A percentile compares a stretch with the other conserved stretches of the same genome.
Conservation (phyloP, 2,888 invertebrate genomes). For the Hyalella azteca region DNA sequence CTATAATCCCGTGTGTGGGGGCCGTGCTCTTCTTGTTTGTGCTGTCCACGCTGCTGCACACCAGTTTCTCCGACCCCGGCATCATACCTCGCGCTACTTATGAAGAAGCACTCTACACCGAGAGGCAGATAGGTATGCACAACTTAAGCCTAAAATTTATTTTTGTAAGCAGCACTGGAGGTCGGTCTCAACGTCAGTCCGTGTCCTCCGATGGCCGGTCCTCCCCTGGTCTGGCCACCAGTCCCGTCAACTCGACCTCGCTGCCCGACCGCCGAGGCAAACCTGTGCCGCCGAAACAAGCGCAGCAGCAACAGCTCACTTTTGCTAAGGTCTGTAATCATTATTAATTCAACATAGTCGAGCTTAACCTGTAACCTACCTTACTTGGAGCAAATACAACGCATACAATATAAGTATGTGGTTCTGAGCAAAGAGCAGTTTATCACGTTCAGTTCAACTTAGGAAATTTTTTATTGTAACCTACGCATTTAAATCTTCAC, state of each 20-base stretch:
- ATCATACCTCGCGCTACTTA: constrained; percentile 85
- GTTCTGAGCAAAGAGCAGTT: no score
- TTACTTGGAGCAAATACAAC: no score
- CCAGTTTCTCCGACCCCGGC: constrained; percentile 91
- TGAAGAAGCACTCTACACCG: constrained; percentile 87
- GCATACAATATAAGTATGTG: no score
- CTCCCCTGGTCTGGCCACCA: constrained; percentile 11
- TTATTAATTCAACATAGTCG: no score
- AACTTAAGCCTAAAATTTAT: no score
- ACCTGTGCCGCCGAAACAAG: background rate
- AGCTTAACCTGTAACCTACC: no score
- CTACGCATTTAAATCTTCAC: no score
- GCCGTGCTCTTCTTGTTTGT: constrained; percentile 87
- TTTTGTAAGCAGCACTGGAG: no score
- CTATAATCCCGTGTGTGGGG: constrained; percentile 90
- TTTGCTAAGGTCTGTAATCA: constrained; percentile 9
- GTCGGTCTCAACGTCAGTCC: background rate
- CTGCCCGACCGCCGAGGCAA: background rate
- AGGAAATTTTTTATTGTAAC: no score
- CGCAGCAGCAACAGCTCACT: constrained; percentile 8
- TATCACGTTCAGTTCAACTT: no score
- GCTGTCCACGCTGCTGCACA: constrained; percentile 89
- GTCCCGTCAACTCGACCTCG: background rate
- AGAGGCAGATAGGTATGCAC: constrained; percentile 80
- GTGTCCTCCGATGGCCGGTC: background rate